phyloP scores from a whole-genome alignment of 2,888 invertebrate species.

The Melanchra persicariae region DNA sequence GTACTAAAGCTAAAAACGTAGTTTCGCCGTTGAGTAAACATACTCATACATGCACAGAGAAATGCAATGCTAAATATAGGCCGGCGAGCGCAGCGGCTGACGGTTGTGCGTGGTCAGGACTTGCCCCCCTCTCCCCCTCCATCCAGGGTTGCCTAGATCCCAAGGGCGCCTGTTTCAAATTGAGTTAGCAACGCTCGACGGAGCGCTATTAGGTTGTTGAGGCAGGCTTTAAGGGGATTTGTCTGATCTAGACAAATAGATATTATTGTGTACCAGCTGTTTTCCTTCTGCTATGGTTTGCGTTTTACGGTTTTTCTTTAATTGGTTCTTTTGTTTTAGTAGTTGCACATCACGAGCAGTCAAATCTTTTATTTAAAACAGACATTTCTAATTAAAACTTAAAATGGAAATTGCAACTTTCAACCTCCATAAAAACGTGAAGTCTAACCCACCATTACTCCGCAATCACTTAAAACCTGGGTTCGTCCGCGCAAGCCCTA shows the following conservation, averaged over 20 bases:
- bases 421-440: constrained; percentile 36
- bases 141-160: constrained; percentile 75
- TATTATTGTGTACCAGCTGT: constrained; percentile 4
- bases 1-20: constrained; percentile 60
- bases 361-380: no score
- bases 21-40: constrained; percentile 67
- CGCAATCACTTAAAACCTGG: constrained; percentile 52
- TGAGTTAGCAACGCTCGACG: constrained; percentile 63
- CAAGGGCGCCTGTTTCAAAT: constrained; percentile 72
- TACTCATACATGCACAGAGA: constrained; percentile 69
- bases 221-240: constrained; percentile 49
- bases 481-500: constrained; percentile 73
- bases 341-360: not conserved
- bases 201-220: constrained; percentile 51
- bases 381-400: not conserved
- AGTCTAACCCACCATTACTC: constrained; percentile 31
- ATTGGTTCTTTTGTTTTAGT: not conserved
- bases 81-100: constrained; percentile 75
- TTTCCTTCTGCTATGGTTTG: constrained; percentile 1
- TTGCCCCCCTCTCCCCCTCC: constrained; percentile 68
- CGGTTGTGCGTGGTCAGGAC: constrained; percentile 89
- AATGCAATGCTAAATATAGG: constrained; percentile 89
- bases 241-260: constrained; percentile 43
- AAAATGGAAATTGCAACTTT: not conserved
- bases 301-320: not conserved